A percentile compares a stretch with the other conserved stretches of the same genome.
phyloP scores from a whole-genome alignment of 2,797 vertebrate species.

The Todus mexicanus region DNA sequence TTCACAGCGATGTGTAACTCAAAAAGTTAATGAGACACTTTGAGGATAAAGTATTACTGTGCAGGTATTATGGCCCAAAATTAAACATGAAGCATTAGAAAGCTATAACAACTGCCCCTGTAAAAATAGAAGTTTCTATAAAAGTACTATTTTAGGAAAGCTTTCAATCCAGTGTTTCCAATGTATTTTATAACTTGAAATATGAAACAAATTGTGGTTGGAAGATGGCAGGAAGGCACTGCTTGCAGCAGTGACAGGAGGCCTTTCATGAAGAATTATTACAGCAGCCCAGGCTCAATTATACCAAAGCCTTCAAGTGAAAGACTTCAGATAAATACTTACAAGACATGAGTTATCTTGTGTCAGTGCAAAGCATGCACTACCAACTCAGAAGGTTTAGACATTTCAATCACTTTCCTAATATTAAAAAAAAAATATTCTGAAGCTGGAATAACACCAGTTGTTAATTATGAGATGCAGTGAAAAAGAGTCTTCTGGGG shows the following conservation, averaged over 20 bases:
- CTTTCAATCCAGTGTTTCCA: not conserved
- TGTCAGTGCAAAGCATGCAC: not conserved
- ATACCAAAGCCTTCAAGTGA: not conserved
- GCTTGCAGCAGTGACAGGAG: not conserved
- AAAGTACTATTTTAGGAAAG: not conserved
- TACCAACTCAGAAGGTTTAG: not conserved
- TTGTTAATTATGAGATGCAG: not conserved
- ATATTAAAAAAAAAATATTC: not conserved
- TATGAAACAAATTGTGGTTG: not conserved
- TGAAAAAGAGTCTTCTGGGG: not conserved
- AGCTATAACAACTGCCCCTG: not conserved
- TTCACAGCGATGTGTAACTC: not conserved
- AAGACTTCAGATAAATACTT: not conserved
- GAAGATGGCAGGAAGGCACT: not conserved
- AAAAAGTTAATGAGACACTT: not conserved
- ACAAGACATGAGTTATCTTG: not conserved
- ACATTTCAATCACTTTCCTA: not conserved
- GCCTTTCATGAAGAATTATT: not conserved
- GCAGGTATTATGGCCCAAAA: not conserved
- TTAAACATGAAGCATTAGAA: not conserved
- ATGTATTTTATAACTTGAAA: not conserved
- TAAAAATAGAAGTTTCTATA: not conserved
- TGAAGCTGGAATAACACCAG: not conserved
- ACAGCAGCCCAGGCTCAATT: not conserved
- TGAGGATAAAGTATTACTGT: not conserved